These are phyloP conservation scores for Ceyx cyanopectus DNA, from an alignment of 2,113 vertebrate genomes.

Conservation along the genomic window DNA sequence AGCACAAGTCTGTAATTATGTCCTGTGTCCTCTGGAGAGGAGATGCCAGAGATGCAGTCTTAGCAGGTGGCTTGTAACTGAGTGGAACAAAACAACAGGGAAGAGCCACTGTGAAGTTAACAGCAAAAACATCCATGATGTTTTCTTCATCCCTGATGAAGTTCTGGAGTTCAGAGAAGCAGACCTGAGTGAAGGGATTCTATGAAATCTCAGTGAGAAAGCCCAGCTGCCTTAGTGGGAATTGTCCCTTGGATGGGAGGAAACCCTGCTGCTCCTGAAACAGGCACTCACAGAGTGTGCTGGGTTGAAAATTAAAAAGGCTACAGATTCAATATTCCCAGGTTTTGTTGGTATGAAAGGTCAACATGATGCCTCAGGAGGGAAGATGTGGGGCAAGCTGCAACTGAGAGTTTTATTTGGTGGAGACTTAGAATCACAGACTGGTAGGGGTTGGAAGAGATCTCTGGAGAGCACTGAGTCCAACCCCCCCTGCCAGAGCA, in stretches of 20 bases:
- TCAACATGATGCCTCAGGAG: background rate
- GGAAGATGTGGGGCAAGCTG: background rate
- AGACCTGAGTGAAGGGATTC: background rate
- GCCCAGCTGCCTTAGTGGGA: background rate
- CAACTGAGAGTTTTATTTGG: background rate
- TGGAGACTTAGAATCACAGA: background rate
- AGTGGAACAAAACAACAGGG: background rate
- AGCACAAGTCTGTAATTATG: conserved; percentile 21
- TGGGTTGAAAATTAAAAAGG: background rate
- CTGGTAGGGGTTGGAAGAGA: no score
- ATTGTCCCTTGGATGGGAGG: background rate
- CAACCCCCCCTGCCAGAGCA: no score
- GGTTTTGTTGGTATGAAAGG: background rate
- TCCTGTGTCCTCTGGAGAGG: conserved; percentile 13
- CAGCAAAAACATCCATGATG: background rate
- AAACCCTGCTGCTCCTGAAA: background rate
- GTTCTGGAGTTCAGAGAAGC: background rate
- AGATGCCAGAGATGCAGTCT: conserved; percentile 35
- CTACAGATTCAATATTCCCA: background rate
- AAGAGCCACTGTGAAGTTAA: background rate
- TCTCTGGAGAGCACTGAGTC: no score
- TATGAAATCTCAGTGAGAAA: background rate
- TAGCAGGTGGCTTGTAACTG: conserved; percentile 42
- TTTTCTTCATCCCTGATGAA: background rate
- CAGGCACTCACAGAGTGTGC: background rate